Percentiles rank a stretch among this genome's conserved stretches.
Conservation (phyloP, 2,113 vertebrate species). For the Corvus moneduloides region DNA sequence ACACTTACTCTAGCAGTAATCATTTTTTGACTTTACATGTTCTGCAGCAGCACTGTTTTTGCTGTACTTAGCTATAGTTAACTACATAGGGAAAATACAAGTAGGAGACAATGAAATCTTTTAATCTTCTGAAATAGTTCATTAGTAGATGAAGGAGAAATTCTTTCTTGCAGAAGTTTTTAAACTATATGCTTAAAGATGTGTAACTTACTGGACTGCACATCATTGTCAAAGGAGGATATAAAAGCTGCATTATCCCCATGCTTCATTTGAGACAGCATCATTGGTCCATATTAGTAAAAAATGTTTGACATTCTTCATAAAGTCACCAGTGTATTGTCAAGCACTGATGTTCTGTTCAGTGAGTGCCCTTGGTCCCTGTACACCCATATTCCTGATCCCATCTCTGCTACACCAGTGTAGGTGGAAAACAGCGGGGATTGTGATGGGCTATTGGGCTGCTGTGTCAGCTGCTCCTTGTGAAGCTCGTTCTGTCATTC, state of each 20-base stretch:
- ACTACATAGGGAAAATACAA: background rate
- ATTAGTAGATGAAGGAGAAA: background rate
- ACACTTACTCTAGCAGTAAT: background rate
- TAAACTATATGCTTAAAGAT: background rate
- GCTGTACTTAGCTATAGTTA: background rate
- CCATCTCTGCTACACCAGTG: background rate
- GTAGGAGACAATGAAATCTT: background rate
- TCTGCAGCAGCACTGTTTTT: background rate
- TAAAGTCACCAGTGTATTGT: background rate
- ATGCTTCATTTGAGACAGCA: background rate
- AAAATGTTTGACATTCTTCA: rapidly evolving
- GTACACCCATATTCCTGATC: rapidly evolving
- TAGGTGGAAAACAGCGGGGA: rapidly evolving
- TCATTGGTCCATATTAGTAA: background rate
- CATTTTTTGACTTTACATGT: background rate
- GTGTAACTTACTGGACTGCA: background rate
- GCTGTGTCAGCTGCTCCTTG: background rate
- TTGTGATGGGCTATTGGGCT: background rate
- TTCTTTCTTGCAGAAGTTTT: background rate
- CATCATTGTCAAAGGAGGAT: background rate
- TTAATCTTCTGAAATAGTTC: background rate
- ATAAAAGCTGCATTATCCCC: background rate
- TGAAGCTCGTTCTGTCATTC: background rate
- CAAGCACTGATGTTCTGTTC: background rate
- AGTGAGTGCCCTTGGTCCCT: background rate